These are phyloP conservation scores for human (Homo sapiens) DNA, from an alignment of 2,113 vertebrate genomes.

Conservation along the genomic window DNA sequence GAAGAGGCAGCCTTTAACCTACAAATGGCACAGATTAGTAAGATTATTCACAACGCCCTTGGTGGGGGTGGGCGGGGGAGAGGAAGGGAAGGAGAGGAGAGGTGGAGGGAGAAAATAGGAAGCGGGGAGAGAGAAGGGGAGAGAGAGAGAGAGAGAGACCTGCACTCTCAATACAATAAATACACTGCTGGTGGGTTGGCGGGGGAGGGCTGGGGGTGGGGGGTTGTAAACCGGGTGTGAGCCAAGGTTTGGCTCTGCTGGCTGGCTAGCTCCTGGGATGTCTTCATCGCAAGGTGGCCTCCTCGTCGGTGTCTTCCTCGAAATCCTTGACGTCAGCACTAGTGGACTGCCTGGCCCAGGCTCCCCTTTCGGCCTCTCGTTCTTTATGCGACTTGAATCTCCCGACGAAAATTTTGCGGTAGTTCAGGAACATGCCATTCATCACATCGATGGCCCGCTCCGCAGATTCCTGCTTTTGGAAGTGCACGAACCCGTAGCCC, in stretches of 20 bases:
- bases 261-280: constrained; percentile 39
- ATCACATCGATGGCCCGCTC: constrained; percentile 74
- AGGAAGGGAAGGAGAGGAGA: rapidly evolving
- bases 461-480: constrained; percentile 76
- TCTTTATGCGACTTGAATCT: constrained; percentile 77
- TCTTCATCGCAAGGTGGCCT: constrained; percentile 73
- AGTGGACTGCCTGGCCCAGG: constrained; percentile 75
- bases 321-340: constrained; percentile 69
- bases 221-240: constrained; percentile 70
- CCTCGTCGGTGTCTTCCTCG: constrained; percentile 71
- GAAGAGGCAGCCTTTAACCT: constrained; percentile 53
- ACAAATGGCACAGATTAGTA: constrained; percentile 61
- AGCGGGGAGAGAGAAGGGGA: rapidly evolving
- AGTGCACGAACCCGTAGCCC: constrained; percentile 78
- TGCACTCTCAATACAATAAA: constrained; percentile 71
- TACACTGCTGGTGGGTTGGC: constrained; percentile 73
- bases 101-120: rapidly evolving
- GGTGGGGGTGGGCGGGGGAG: neutral
- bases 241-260: constrained; percentile 65
- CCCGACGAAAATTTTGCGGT: constrained; percentile 78
- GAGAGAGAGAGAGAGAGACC: neutral
- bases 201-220: neutral
- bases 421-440: constrained; percentile 80
- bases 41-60: constrained; percentile 14
- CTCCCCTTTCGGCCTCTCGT: constrained; percentile 73